Base-by-base conservation (phyloP, 2,113 vertebrate species). In the Puffinus mauretanicus region DNA sequence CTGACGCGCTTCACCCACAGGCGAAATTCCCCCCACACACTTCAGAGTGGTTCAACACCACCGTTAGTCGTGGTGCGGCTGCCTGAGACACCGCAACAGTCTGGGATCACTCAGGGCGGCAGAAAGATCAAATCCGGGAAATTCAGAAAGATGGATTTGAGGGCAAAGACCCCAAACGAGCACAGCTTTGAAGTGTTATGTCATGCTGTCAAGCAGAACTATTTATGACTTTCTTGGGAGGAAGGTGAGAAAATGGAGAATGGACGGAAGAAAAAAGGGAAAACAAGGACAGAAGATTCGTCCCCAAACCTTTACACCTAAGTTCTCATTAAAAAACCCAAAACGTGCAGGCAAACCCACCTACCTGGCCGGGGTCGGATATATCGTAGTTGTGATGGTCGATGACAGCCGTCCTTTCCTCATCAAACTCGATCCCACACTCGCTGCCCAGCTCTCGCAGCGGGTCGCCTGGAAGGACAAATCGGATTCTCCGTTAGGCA, bases 381-480 rank as follows among this genome's bases (percentile, higher is more conserved):
- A 99, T 67, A 15, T 99, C 99, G 0, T 98, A 99, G 98, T 99
- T 99, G 97, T 99, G 99, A 88, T 99, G 99, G 96, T 99, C 99
- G 32, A 99, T 99, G 67, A 99, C 99, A 0, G 98, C 98, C 1
- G 99, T 99, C 95, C 98, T 99, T 70, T 99, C 99, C 95, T 99
- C 99, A n/a, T 99, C 99, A 51, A 99, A 99, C 97, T 99, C 99
- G 3, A 99, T 99, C 11, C 99, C 99, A 25, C 99, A 99, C 96
- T 99, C 99, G 3, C 99, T 99, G 46, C 99, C 99, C 96, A 99
- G 98, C 96, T 99, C 99, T 47, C 99, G 98, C 90, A 99, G 98
- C 2, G 99, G 99, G 92, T 99, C 99, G 7, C 99, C 99, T 99
- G 82, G 38, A 80, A 84, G 54, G 25, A 85, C 64, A 86, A 16